These are phyloP conservation scores for Neosalanx taihuensis DNA, from an alignment of 2,797 vertebrate genomes.

Conservation along the genomic window DNA sequence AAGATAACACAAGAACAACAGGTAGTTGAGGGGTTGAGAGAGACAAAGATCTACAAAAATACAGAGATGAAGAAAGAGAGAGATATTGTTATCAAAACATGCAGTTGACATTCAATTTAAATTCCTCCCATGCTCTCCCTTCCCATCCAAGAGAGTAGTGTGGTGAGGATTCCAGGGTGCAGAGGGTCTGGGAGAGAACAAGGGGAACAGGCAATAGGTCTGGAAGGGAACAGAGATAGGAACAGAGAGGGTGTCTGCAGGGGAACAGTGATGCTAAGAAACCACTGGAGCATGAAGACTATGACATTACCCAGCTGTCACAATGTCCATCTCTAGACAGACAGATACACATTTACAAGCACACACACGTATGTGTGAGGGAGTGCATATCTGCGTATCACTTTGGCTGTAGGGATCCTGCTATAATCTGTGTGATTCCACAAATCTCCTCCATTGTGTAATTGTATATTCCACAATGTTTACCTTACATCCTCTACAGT, in stretches of 20 bases:
- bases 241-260: neutral
- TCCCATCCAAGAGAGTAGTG: too few relatives aligned
- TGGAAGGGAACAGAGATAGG: neutral
- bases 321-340: constrained; percentile 3
- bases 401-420: neutral
- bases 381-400: constrained; percentile 1
- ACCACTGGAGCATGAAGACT: neutral
- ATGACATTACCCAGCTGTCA: constrained; percentile 9
- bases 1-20: neutral
- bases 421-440: neutral
- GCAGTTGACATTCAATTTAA: too few relatives aligned
- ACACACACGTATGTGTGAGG: constrained; percentile 1
- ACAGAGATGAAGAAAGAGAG: too few relatives aligned
- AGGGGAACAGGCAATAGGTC: neutral
- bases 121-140: neutral
- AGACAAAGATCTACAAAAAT: neutral
- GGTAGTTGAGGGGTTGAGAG: neutral
- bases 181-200: too few relatives aligned
- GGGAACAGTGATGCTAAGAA: neutral
- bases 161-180: too few relatives aligned
- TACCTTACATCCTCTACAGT: neutral
- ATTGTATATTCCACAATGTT: too few relatives aligned
- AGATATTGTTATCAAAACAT: neutral
- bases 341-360: neutral
- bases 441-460: neutral